Percentiles rank a stretch among this genome's conserved stretches.
Evolutionary conservation across 2,113 vertebrate species (phyloP).

Genomic region (Sceloporus tristichus): DNA sequence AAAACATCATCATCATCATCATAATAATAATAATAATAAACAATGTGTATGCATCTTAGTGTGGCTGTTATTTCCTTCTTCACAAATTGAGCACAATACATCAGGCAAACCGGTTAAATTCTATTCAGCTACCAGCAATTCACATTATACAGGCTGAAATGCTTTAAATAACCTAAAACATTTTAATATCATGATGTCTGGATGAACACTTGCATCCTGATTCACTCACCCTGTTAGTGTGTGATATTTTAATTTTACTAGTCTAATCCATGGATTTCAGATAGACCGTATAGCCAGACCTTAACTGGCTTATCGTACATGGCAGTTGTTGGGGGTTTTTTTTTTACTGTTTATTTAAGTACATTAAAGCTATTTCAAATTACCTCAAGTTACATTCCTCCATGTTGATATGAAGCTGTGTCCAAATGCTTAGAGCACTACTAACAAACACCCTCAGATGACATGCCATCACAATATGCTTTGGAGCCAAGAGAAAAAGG

Average conservation of each 20-base stretch:
- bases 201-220: not conserved
- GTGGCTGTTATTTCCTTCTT: not conserved
- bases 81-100: not conserved
- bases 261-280: not conserved
- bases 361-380: not conserved
- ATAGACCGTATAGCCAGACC: not conserved
- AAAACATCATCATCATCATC: too few species aligned
- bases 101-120: not conserved
- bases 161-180: not conserved
- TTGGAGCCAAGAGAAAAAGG: not conserved
- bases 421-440: not conserved
- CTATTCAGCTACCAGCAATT: not conserved
- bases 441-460: not conserved
- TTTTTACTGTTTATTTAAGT: not conserved
- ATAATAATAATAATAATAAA: not conserved
- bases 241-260: not conserved
- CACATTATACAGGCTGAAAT: too few species aligned
- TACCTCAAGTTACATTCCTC: not conserved
- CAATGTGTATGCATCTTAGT: conserved; percentile 6
- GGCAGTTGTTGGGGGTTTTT: not conserved
- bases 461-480: not conserved
- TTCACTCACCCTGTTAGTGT: not conserved
- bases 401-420: not conserved
- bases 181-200: not conserved
- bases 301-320: not conserved